A percentile compares a stretch with the other conserved stretches of the same genome.
Evolutionary conservation across 2,797 vertebrate species (phyloP).

Genomic region (Sandelia bainsii): DNA sequence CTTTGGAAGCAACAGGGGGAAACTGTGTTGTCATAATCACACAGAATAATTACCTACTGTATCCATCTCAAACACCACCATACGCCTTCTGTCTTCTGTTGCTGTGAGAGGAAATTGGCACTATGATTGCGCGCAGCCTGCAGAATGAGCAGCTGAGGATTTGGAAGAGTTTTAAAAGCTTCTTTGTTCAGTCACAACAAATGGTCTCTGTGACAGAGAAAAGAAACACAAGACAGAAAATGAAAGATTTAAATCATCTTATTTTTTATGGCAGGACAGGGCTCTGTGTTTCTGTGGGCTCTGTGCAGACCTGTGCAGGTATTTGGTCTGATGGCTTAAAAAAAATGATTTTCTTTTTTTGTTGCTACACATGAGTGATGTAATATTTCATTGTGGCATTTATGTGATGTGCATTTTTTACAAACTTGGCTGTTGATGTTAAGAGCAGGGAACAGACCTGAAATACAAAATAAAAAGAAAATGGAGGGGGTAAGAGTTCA

Average conservation of each 20-base stretch:
- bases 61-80: background rate
- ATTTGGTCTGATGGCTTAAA: too few species aligned
- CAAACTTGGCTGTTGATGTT: constrained; percentile 29
- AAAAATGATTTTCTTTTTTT: too few species aligned
- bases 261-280: background rate
- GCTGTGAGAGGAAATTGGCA: constrained; percentile 15
- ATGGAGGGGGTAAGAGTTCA: constrained; percentile 7
- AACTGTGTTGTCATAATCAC: background rate
- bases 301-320: background rate
- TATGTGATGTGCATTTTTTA: background rate
- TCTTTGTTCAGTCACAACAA: constrained; percentile 20
- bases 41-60: background rate
- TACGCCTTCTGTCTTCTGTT: background rate
- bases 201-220: background rate
- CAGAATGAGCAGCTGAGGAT: constrained; percentile 8
- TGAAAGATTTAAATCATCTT: constrained; percentile 6
- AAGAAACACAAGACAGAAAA: background rate
- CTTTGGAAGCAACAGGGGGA: background rate
- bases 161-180: constrained; percentile 9
- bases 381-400: background rate
- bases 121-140: constrained; percentile 9
- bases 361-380: constrained; percentile 15
- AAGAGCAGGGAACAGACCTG: background rate
- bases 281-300: background rate
- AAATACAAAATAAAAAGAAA: constrained; percentile 32